These are phyloP conservation scores for Drosophila antonietae DNA, from an alignment of 2,888 invertebrate genomes.

Conservation along the genomic window DNA sequence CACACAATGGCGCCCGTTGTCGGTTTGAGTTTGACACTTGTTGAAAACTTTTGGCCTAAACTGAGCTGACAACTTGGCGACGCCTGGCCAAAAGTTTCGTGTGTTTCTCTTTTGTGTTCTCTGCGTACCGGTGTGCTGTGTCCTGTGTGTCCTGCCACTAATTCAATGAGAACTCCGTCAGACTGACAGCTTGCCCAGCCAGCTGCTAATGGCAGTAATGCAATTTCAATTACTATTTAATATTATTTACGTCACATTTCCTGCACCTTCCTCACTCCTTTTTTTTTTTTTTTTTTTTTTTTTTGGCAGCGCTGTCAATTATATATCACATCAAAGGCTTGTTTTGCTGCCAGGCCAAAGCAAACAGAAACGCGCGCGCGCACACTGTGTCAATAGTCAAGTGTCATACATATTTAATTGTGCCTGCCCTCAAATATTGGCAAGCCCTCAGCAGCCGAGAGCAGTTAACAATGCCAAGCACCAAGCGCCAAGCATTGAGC, in stretches of 20 bases:
- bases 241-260: constrained; percentile 50
- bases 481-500: constrained; percentile 15
- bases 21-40: constrained; percentile 45
- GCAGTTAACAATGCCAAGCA: constrained; percentile 32
- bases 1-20: constrained; percentile 12
- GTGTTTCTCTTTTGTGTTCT: constrained; percentile 8
- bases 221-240: constrained; percentile 69
- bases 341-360: constrained; percentile 26
- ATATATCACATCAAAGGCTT: constrained; percentile 48
- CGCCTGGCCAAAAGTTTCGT: constrained; percentile 18
- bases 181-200: constrained; percentile 21
- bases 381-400: constrained; percentile 30
- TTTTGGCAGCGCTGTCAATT: constrained; percentile 31
- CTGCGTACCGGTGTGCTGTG: constrained; percentile 7
- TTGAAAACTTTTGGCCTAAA: constrained; percentile 49
- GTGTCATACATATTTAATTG: constrained; percentile 62
- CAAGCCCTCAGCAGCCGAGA: constrained; percentile 43
- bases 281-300: neutral
- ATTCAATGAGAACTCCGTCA: constrained; percentile 63
- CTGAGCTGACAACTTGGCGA: constrained; percentile 42
- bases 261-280: neutral
- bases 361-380: constrained; percentile 22
- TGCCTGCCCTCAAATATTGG: constrained; percentile 52
- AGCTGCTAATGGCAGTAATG: constrained; percentile 68
- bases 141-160: constrained; percentile 32